Percentiles rank a stretch among this genome's conserved stretches.
Conservation (phyloP, 2,888 invertebrate species). For the Synergus japonicus region DNA sequence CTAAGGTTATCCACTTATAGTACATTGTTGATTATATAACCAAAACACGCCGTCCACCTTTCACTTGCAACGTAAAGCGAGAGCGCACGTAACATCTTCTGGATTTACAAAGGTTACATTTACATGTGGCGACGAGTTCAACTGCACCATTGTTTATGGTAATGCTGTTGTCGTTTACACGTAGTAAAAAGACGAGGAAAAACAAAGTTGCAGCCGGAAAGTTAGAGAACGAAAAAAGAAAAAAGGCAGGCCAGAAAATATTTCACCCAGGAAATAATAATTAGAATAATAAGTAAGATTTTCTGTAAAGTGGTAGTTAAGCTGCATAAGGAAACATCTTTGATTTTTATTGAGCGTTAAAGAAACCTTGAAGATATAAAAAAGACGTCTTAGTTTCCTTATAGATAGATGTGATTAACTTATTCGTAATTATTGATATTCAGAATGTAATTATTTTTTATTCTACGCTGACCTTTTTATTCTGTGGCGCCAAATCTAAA, state of each 20-base stretch:
- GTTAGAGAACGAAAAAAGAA: conserved; percentile 41
- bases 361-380: neutral
- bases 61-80: conserved; percentile 56
- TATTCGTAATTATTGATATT: neutral
- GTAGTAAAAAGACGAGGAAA: conserved; percentile 31
- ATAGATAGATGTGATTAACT: neutral
- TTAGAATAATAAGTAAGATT: conserved; percentile 23
- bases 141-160: conserved; percentile 57
- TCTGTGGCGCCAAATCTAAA: neutral
- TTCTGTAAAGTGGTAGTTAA: neutral
- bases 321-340: neutral
- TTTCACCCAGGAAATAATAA: conserved; percentile 17
- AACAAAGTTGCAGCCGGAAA: conserved; percentile 23
- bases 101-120: conserved; percentile 67
- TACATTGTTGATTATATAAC: conserved; percentile 46
- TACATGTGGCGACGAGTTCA: conserved; percentile 63
- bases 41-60: conserved; percentile 51
- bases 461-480: neutral
- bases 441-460: neutral
- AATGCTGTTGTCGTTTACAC: conserved; percentile 52
- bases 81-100: conserved; percentile 55
- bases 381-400: neutral
- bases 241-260: conserved; percentile 28
- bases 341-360: no score
- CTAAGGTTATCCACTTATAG: conserved; percentile 34